Evolutionary conservation across 2,797 vertebrate genomes (phyloP).

Genomic region (Pempheris klunzingeri): DNA sequence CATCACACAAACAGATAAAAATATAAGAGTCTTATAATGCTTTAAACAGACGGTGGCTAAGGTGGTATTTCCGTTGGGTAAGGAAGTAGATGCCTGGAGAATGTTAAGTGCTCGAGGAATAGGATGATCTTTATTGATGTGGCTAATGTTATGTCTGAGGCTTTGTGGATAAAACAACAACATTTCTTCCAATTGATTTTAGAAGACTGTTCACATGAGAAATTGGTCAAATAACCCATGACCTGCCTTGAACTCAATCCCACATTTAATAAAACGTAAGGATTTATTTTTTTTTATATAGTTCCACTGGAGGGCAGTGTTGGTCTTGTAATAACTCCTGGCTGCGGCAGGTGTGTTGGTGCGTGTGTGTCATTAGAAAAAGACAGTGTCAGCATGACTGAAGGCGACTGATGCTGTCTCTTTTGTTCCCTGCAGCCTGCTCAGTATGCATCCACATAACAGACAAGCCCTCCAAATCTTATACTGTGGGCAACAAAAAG

Average conservation of each 20-base stretch:
- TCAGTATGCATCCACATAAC: not conserved
- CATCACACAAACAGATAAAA: slow-evolving; percentile 63
- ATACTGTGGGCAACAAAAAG: not conserved
- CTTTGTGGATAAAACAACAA: slow-evolving; percentile 50
- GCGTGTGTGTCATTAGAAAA: not conserved
- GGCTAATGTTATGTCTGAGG: slow-evolving; percentile 63
- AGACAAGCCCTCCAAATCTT: not conserved
- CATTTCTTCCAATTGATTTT: slow-evolving; percentile 51
- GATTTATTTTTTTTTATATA: not conserved
- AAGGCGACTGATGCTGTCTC: not conserved
- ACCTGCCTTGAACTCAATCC: slow-evolving; percentile 48
- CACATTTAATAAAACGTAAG: slow-evolving; percentile 2
- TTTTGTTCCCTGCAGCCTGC: not conserved
- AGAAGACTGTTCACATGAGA: slow-evolving; percentile 48
- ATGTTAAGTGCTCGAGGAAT: slow-evolving; percentile 55
- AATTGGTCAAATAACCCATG: slow-evolving; percentile 55
- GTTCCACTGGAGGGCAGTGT: slow-evolving; percentile 71
- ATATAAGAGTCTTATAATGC: slow-evolving; percentile 57
- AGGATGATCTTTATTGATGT: slow-evolving; percentile 62
- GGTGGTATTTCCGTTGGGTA: slow-evolving; percentile 74
- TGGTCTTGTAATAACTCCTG: slow-evolving; percentile 15
- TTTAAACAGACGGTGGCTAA: slow-evolving; percentile 62
- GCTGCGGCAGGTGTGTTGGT: slow-evolving; percentile 12
- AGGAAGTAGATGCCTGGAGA: slow-evolving; percentile 56
- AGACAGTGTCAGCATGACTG: not conserved